Base-by-base conservation (phyloP, 2,113 vertebrate genomes). In the Todiramphus chloris region DNA sequence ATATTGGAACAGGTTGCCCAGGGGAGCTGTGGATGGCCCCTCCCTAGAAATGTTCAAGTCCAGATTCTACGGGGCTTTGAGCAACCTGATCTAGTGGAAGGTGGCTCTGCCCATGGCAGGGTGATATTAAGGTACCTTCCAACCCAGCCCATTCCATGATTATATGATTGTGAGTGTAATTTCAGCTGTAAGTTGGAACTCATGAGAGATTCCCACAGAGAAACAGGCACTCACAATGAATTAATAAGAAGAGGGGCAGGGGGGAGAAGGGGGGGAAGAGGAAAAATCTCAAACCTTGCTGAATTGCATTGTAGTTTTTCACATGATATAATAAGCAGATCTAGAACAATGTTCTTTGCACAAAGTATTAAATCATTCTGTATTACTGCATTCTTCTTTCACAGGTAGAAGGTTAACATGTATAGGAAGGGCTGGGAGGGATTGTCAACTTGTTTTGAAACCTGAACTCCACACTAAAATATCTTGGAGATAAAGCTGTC, bases 261-360 rank as follows among this genome's bases (percentile, higher is more conserved):
- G 46, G 46, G 46, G 19, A 21, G 46, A 21, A 19, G 46, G 20
- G 1, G 1, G 1, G 1, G 2, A 8, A 8, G 3, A 6, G 16
- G 27, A 6, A 68, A 3, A 87, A 87, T 41, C 0, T 0, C 6
- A 51, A 67, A 59, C 2, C 9, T 8, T 39, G 6, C 20, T 1
- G 0, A 30, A 33, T 44, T 69, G 67, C 59, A 48, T 79, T 83
- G 83, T 44, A 68, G 17, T 35, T 92, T 90, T 89, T 67, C 41
- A n/a, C 1, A 1, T 39, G 18, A 30, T 35, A 31, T 2, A 44
- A 25, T 39, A 83, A 62, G 10, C 8, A 77, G 16, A 83, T 69
- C 20, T 83, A 76, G 33, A 90, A 28, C 9, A 35, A 39, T 16
- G 0, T 9, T 68, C n/a, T 56, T 94, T 92, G 27, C 17, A 23